Conservation (phyloP, 2,888 invertebrate species). For the Heliconius aoede region DNA sequence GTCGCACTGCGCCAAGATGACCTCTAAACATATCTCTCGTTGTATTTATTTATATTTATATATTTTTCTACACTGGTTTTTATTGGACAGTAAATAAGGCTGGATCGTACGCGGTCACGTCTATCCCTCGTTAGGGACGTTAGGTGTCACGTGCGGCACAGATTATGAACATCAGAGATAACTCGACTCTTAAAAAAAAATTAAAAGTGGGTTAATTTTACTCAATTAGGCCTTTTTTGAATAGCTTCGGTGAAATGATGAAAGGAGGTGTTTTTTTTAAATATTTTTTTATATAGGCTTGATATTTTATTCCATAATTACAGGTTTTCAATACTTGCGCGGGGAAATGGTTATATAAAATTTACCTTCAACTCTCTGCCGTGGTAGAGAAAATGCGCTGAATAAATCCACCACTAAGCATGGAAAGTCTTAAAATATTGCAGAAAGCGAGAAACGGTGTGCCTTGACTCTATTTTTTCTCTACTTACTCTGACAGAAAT, state of each 20-base stretch:
- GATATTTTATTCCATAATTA: not conserved
- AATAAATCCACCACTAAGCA: too few species aligned
- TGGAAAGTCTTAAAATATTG: too few species aligned
- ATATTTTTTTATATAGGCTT: not conserved
- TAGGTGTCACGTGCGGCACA: slow-evolving; percentile 41
- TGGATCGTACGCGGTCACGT: slow-evolving; percentile 37
- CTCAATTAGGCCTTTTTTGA: not conserved
- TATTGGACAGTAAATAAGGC: slow-evolving; percentile 35
- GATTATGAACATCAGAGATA: slow-evolving; percentile 33
- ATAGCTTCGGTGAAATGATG: not conserved
- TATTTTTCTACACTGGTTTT: slow-evolving; percentile 5
- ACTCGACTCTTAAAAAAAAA: not conserved
- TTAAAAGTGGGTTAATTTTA: slow-evolving; percentile 13
- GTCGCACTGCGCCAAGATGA: not conserved
- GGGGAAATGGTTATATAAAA: too few species aligned
- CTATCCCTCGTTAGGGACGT: slow-evolving; percentile 44
- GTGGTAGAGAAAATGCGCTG: too few species aligned
- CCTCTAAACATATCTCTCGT: not conserved
- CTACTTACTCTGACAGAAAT: too few species aligned
- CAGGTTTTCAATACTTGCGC: too few species aligned
- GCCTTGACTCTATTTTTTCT: too few species aligned
- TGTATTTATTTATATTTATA: slow-evolving; percentile 9
- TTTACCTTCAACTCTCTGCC: too few species aligned
- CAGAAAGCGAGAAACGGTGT: too few species aligned
- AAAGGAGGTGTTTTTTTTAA: not conserved